phyloP scores from a whole-genome alignment of 2,113 vertebrate species.

The Tetraodon nigroviridis region DNA sequence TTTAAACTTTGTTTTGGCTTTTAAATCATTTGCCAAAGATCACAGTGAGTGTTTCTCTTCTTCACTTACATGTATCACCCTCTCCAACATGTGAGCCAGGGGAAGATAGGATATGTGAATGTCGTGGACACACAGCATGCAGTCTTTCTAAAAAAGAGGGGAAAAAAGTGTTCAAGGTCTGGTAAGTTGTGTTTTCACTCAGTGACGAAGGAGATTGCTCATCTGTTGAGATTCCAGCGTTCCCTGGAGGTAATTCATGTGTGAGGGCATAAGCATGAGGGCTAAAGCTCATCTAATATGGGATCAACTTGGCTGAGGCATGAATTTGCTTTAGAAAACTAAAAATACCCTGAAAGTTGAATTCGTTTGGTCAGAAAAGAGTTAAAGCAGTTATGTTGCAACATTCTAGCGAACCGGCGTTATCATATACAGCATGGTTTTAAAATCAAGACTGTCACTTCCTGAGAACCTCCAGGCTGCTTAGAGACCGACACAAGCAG shows the following conservation, averaged over 20 bases:
- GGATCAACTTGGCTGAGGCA: conserved; percentile 2
- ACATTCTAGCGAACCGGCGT: too few relatives aligned
- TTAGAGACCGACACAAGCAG: too few relatives aligned
- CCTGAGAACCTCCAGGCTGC: too few relatives aligned
- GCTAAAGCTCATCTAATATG: not conserved
- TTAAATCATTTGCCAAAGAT: too few relatives aligned
- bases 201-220: conserved; percentile 90
- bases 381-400: too few relatives aligned
- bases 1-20: too few relatives aligned
- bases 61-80: conserved; percentile 87
- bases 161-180: conserved; percentile 61
- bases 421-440: too few relatives aligned
- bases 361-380: too few relatives aligned
- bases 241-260: conserved; percentile 56
- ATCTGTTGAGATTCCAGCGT: conserved; percentile 67
- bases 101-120: conserved; percentile 92
- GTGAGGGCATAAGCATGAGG: too few relatives aligned
- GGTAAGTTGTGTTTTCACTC: conserved; percentile 84
- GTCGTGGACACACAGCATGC: conserved; percentile 75
- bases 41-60: not conserved
- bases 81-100: conserved; percentile 98
- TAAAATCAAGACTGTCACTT: too few relatives aligned
- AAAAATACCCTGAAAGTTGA: too few relatives aligned
- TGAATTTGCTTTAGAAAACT: too few relatives aligned
- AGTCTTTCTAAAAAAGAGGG: conserved; percentile 75